A percentile compares a stretch with the other conserved stretches of the same genome.
These are phyloP conservation scores for Catharus fuscescens DNA, from an alignment of 2,113 vertebrate species.

Conservation along the genomic window DNA sequence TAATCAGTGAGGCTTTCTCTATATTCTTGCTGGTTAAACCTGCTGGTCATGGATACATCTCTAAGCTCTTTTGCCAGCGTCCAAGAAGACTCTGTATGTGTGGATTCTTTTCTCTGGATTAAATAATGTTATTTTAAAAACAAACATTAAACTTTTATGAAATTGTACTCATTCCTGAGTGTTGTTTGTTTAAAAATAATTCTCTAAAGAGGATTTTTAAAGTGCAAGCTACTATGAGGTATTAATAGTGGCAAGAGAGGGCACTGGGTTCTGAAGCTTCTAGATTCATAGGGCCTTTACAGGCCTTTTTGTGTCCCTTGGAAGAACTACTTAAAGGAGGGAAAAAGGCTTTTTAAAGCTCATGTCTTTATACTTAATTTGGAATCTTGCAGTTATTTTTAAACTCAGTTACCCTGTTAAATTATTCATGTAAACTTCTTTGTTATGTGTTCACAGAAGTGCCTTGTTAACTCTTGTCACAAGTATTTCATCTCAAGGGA, in stretches of 20 bases:
- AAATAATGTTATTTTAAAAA: background rate
- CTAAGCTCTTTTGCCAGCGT: background rate
- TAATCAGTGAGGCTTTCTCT: background rate
- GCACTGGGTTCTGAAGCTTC: background rate
- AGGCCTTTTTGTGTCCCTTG: background rate
- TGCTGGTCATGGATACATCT: background rate
- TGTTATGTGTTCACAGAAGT: background rate
- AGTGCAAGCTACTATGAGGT: background rate
- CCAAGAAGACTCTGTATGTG: background rate
- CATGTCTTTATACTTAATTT: background rate
- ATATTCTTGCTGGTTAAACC: background rate
- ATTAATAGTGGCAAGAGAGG: background rate
- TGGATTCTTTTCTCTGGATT: background rate
- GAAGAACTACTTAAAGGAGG: background rate
- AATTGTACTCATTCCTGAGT: background rate
- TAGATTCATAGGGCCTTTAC: background rate
- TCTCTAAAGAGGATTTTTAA: background rate
- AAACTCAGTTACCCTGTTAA: background rate
- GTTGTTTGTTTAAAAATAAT: constrained; percentile 26
- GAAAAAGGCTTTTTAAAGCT: background rate
- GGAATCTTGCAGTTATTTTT: constrained; percentile 1
- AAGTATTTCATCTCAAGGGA: background rate
- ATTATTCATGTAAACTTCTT: constrained; percentile 7
- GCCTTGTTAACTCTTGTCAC: background rate
- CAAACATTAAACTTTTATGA: constrained; percentile 54